These are phyloP conservation scores for Hirudo medicinalis DNA, from an alignment of 1,140 invertebrate species.

Conservation along the genomic window DNA sequence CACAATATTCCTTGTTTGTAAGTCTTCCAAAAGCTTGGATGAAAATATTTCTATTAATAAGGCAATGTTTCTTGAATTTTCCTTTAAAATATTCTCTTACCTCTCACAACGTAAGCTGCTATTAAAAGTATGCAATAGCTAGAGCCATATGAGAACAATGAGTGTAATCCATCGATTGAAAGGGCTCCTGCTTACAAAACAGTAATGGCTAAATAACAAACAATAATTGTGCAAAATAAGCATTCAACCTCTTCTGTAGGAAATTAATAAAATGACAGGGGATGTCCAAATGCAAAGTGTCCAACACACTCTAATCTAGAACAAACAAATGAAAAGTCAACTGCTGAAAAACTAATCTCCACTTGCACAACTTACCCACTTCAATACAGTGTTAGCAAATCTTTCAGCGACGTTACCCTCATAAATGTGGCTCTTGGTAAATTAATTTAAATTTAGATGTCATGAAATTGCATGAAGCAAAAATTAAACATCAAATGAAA, in stretches of 20 bases:
- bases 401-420: constrained; percentile 52
- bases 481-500: too few species aligned
- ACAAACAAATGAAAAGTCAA: constrained; percentile 4
- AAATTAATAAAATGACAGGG: constrained; percentile 57
- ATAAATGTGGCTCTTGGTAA: constrained; percentile 48
- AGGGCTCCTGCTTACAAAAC: not conserved
- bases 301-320: constrained; percentile 51
- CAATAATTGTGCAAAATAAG: not conserved
- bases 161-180: constrained; percentile 17
- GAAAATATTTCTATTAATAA: constrained; percentile 30
- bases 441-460: constrained; percentile 25
- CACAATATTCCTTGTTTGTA: constrained; percentile 56
- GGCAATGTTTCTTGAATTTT: constrained; percentile 48
- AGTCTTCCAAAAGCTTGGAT: constrained; percentile 53
- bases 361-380: constrained; percentile 45
- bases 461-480: not conserved
- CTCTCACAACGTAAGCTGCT: constrained; percentile 29
- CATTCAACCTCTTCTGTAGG: constrained; percentile 51
- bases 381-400: constrained; percentile 57
- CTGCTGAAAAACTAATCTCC: constrained; percentile 12
- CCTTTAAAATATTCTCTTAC: constrained; percentile 45
- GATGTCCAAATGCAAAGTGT: constrained; percentile 60
- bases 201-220: not conserved
- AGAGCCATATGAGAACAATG: constrained; percentile 27
- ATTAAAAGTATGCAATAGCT: constrained; percentile 22